Base-by-base conservation (phyloP, 2,797 vertebrate genomes). In the Corythornis leucogaster region DNA sequence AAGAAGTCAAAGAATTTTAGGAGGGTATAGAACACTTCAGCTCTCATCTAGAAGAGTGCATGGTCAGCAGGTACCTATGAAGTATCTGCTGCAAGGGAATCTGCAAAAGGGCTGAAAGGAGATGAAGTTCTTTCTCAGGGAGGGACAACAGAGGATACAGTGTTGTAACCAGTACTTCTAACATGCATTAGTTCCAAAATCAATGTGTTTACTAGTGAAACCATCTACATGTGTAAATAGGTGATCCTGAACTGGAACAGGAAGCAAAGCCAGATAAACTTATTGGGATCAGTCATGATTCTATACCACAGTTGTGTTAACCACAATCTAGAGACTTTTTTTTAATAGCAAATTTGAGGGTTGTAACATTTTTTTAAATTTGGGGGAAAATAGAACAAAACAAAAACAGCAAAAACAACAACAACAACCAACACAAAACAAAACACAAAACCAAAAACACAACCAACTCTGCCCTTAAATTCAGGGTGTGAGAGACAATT, bases 301-400 rank as follows among this genome's bases (percentile, higher is more conserved):
- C 51, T 63, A 18, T 18, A 22, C 15, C 5, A 9, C 18, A 54
- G 53, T 11, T n/a, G 15, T 18, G 17, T 31, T 79, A 50, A 55
- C 9, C 26, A 74, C 19, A 54, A 66, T 40, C 9, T 15, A 50
- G 45, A 2, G 13, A 0, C 25, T 0, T 1, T 11, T 11, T 35
- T 59, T 43, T 26, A 54, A 55, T 3, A 70, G 6, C 6, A 62
- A 30, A 35, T 59, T 38, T 68, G 6, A 80, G 6, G 5, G 1
- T 35, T 61, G 38, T 33, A n/a, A 9, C 12, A 17, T 15, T 74
- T 51, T 51, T 78, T 48, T n/a, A 45, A 71, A 3, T 74, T 64
- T 5, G 28, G 24, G 6, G 2, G 0, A 14, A 10, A 22, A 30
- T 1, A 19, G n/a, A 43, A 58, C 18, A 54, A 54, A 54, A 30